Evolutionary conservation across 35 echinoderm and acorn worm species (phyloP).

Genomic region (Heliocidaris erythrogramma): DNA sequence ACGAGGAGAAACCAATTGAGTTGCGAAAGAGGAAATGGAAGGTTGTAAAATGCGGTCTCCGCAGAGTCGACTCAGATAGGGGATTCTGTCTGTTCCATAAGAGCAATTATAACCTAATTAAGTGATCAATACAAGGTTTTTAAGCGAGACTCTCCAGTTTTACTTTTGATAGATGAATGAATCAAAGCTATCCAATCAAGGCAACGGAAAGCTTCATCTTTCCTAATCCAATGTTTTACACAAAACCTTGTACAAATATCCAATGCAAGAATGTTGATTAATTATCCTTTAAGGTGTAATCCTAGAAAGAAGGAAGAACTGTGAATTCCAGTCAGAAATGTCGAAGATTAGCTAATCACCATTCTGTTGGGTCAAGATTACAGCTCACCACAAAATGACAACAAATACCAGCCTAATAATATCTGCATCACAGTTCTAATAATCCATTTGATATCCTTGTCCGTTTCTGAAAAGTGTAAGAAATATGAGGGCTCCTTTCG

Average conservation of each 20-base stretch:
- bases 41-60: neutral
- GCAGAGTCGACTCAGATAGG: neutral
- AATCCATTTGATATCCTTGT: neutral
- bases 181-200: neutral
- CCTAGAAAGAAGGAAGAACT: neutral
- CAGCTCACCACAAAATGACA: neutral
- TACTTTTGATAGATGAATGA: neutral
- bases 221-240: neutral
- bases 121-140: neutral
- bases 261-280: too few relatives aligned
- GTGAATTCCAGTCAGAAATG: neutral
- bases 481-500: neutral
- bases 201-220: neutral
- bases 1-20: neutral
- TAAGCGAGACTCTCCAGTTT: neutral
- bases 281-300: neutral
- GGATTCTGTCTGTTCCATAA: neutral
- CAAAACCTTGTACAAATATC: neutral
- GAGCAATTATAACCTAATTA: neutral
- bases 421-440: neutral
- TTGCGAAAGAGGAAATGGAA: neutral
- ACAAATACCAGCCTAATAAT: neutral
- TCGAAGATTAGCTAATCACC: neutral
- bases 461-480: neutral
- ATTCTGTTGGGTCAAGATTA: neutral